Evolutionary conservation across 2,113 vertebrate species (phyloP).

Genomic region (Varanus salvator): DNA sequence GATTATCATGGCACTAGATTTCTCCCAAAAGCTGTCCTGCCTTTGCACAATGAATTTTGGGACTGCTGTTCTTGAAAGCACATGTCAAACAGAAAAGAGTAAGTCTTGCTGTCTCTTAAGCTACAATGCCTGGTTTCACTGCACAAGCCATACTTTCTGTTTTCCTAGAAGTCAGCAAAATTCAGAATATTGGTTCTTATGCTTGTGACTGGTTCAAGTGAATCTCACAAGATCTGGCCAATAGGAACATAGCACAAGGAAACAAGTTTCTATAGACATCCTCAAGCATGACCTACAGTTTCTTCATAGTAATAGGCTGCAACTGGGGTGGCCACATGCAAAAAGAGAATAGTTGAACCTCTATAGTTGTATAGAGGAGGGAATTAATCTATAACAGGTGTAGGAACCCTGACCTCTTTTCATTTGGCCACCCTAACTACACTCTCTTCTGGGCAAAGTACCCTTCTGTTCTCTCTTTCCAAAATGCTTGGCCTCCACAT

Average conservation of each 20-base stretch:
- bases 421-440: neutral
- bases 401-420: neutral
- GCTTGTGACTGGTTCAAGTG: neutral
- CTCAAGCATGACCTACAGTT: neutral
- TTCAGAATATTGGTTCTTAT: neutral
- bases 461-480: neutral
- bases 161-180: neutral
- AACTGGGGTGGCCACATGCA: neutral
- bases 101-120: neutral
- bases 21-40: neutral
- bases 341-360: neutral
- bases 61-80: neutral
- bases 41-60: neutral
- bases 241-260: neutral
- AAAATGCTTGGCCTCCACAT: neutral
- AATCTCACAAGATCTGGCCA: neutral
- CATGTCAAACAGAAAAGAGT: neutral
- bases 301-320: neutral
- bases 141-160: neutral
- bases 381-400: neutral
- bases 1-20: neutral
- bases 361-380: neutral
- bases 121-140: neutral
- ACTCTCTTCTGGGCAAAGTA: neutral
- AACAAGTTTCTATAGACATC: neutral